Evolutionary conservation across 2,113 vertebrate genomes (phyloP), one percentile per base, ranked within the genome.

Genomic region (Harpagus bidentatus): DNA sequence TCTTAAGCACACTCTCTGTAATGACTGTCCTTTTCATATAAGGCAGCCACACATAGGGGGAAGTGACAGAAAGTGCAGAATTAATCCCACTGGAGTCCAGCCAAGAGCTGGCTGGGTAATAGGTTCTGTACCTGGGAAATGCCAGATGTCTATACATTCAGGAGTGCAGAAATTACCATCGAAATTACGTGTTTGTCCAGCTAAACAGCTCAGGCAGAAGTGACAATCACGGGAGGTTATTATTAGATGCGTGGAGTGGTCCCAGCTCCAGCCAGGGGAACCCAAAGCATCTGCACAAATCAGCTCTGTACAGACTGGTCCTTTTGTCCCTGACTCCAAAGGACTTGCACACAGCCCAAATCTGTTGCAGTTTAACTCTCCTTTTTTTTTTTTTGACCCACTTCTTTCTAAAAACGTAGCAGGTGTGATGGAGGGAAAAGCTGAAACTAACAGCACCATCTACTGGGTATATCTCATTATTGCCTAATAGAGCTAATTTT

Each of bases 361-460:
- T 76, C 63, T 83, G 65, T 50, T 93, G 45, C 62, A 71, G 28
- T 66, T 77, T 66, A 52, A 5, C 7, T 26, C 31, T 43, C 8
- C 4, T 2, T 38, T 34, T 62, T 76, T 34, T 62, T 76, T 52
- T 83, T 66, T 45, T 90, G 72, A 97, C 95, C 95, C 91, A 95
- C 26, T 94, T 97, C 82, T 59, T 40, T 40, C 61, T 76, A 28
- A 89, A 93, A 94, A 17, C 25, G 74, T 42, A 29, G 42, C 65
- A 70, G 77, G 79, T 76, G 42, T 13, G 50, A 45, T n/a, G 9
- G n/a, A 76, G 16, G 9, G 40, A 52, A 79, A 95, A 89, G 10
- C 10, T 25, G 94, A 84, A 85, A 76, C 78, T 55, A 91, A 97
- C 74, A 97, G 96, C 74, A 82, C 97, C 97, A 97, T 94, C 97